Percentiles rank a stretch among this genome's conserved stretches.
These are phyloP conservation scores for Podilymbus podiceps DNA, from an alignment of 2,113 vertebrate species.

Conservation along the genomic window DNA sequence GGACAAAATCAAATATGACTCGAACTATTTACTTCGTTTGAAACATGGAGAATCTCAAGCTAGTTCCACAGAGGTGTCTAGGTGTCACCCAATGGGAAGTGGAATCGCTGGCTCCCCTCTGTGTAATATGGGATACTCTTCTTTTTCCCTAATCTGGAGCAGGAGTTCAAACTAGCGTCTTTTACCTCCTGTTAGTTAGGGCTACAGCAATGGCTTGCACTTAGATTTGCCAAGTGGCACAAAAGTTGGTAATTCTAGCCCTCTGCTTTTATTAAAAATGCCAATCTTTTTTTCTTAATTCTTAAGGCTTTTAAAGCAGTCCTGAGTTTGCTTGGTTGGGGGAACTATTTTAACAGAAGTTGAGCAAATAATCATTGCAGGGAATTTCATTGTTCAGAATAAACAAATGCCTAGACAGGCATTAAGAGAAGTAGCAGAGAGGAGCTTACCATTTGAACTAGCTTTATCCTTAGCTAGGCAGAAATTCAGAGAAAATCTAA, in stretches of 20 bases:
- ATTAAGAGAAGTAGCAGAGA: not conserved
- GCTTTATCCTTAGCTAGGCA: not conserved
- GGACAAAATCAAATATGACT: not conserved
- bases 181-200: not conserved
- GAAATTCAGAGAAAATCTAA: not conserved
- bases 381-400: not conserved
- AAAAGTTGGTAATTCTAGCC: not conserved
- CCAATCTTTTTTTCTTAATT: not conserved
- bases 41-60: not conserved
- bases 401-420: not conserved
- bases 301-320: not conserved
- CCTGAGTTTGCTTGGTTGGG: not conserved
- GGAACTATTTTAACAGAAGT: not conserved
- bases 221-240: not conserved
- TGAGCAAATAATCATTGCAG: not conserved
- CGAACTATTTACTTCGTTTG: not conserved
- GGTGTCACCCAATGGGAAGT: not conserved
- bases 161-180: not conserved
- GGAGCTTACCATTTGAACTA: not conserved
- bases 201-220: not conserved
- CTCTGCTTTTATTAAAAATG: not conserved
- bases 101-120: not conserved
- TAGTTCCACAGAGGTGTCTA: not conserved
- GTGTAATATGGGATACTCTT: not conserved
- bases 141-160: not conserved